A percentile compares a stretch with the other conserved stretches of the same genome.
Evolutionary conservation across 2,888 invertebrate species (phyloP).

Genomic region (Amiota communis): DNA sequence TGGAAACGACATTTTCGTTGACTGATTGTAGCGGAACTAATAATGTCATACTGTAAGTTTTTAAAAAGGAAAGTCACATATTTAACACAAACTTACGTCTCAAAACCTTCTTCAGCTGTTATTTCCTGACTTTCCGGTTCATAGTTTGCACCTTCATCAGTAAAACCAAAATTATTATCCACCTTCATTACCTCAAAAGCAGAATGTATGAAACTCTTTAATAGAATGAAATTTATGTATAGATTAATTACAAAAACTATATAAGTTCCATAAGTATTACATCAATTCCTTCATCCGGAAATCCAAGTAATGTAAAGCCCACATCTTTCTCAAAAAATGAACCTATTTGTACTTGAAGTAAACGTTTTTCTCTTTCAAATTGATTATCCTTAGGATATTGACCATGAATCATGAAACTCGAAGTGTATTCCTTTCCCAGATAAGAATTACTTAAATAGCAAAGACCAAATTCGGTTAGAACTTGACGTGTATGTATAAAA

Average conservation of each 20-base stretch:
- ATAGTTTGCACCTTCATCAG: constrained; percentile 56
- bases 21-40: constrained; percentile 60
- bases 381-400: constrained; percentile 47
- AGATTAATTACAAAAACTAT: not conserved
- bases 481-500: constrained; percentile 59
- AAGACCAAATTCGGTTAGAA: constrained; percentile 71
- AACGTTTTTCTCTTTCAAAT: constrained; percentile 23
- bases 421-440: constrained; percentile 59
- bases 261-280: too few species aligned
- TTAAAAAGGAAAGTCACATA: not conserved
- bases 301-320: constrained; percentile 63
- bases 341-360: constrained; percentile 46
- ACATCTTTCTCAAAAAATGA: constrained; percentile 65
- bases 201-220: constrained; percentile 67
- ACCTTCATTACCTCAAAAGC: constrained; percentile 68
- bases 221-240: not conserved
- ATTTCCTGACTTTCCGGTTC: constrained; percentile 61
- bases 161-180: constrained; percentile 60
- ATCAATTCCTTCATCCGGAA: constrained; percentile 52
- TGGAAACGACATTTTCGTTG: constrained; percentile 71
- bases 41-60: constrained; percentile 26
- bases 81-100: constrained; percentile 48
- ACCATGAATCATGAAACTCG: constrained; percentile 62
- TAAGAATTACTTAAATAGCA: constrained; percentile 68
- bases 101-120: constrained; percentile 61